phyloP scores from a whole-genome alignment of 2,888 invertebrate species.

The Mesopsocus fuscifrons region DNA sequence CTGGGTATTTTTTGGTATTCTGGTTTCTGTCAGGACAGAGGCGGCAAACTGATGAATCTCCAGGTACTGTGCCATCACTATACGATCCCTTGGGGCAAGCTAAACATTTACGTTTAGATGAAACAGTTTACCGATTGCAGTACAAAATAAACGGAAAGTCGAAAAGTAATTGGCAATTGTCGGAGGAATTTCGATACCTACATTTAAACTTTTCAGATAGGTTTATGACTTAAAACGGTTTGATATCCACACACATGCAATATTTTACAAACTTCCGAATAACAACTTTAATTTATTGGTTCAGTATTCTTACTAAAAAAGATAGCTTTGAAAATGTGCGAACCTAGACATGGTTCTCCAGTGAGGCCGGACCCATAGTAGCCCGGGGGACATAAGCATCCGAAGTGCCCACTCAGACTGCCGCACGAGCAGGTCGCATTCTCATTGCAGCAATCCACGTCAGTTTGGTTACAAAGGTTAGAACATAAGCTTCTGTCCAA shows the following conservation, averaged over 20 bases:
- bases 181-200: no score
- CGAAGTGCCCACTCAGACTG: slow-evolving; percentile 44
- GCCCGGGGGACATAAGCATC: slow-evolving; percentile 43
- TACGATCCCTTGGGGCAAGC: slow-evolving; percentile 46
- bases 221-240: no score
- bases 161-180: no score
- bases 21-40: slow-evolving; percentile 46
- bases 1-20: slow-evolving; percentile 32
- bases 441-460: slow-evolving; percentile 36
- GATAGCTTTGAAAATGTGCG: no score
- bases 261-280: no score
- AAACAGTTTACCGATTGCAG: no score
- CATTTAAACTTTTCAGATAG: no score
- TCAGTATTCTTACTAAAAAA: no score
- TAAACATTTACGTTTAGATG: no score
- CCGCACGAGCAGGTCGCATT: slow-evolving; percentile 43
- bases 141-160: no score
- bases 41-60: slow-evolving; percentile 30
- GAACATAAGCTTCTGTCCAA: slow-evolving; percentile 29
- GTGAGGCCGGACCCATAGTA: slow-evolving; percentile 41
- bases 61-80: slow-evolving; percentile 26
- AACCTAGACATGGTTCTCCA: slow-evolving; percentile 34
- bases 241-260: no score
- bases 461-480: slow-evolving; percentile 27
- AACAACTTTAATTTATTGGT: no score